phyloP scores from a whole-genome alignment of 2,888 invertebrate genomes.

The Archips xylosteana region DNA sequence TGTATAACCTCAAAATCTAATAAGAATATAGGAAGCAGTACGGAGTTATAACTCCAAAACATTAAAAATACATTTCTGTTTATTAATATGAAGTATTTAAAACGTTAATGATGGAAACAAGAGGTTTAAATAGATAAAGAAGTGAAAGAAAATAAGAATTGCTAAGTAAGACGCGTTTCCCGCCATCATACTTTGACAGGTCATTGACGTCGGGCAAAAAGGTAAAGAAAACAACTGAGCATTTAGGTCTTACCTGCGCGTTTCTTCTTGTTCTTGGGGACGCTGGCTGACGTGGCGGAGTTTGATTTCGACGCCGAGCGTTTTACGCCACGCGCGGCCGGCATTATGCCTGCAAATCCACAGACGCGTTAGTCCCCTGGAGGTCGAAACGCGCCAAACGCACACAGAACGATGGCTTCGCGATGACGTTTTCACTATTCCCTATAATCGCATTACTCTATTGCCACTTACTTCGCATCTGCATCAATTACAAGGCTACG shows the following conservation, averaged over 20 bases:
- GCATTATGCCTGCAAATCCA: slow-evolving; percentile 83
- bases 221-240: slow-evolving; percentile 80
- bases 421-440: slow-evolving; percentile 75
- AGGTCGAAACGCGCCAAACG: slow-evolving; percentile 74
- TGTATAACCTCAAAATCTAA: slow-evolving; percentile 36
- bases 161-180: slow-evolving; percentile 69
- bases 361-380: slow-evolving; percentile 74
- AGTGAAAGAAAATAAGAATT: slow-evolving; percentile 52
- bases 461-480: slow-evolving; percentile 68
- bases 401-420: slow-evolving; percentile 57
- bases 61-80: background rate
- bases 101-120: background rate
- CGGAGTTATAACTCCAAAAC: background rate
- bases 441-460: slow-evolving; percentile 73
- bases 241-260: slow-evolving; percentile 73
- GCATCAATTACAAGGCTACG: slow-evolving; percentile 77
- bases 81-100: background rate
- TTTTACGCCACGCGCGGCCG: slow-evolving; percentile 82
- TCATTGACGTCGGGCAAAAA: slow-evolving; percentile 80
- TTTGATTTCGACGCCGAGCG: slow-evolving; percentile 79
- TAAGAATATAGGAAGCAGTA: background rate
- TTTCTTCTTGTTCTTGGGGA: slow-evolving; percentile 82
- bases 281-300: slow-evolving; percentile 65
- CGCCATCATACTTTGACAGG: slow-evolving; percentile 83
- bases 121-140: slow-evolving; percentile 49